Conservation (phyloP, 2,797 vertebrate genomes). For the Sebastes steindachneri region DNA sequence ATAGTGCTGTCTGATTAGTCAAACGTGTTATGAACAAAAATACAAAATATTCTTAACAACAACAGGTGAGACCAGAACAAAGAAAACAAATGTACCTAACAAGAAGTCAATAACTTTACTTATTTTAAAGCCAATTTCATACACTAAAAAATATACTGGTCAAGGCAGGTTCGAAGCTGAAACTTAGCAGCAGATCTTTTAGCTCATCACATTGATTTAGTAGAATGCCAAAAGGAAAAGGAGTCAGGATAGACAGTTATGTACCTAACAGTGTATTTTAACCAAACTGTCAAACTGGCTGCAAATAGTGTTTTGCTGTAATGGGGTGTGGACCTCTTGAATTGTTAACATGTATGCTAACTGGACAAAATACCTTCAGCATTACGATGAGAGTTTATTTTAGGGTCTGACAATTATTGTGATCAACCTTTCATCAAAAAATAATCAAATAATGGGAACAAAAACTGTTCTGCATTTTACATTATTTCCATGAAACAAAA, state of each 20-base stretch:
- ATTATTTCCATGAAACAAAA: constrained; percentile 2
- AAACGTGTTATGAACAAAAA: background rate
- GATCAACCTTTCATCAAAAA: background rate
- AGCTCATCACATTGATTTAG: no score
- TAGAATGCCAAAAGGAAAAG: background rate
- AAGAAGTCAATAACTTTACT: background rate
- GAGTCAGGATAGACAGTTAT: background rate
- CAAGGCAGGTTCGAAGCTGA: background rate
- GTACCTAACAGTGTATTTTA: background rate
- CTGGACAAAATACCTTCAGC: background rate
- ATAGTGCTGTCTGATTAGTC: background rate
- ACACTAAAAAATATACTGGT: background rate
- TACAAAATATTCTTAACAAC: background rate
- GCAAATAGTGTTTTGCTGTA: background rate
- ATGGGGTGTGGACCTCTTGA: background rate
- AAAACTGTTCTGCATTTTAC: background rate
- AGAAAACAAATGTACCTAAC: background rate
- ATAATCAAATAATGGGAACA: background rate
- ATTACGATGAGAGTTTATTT: background rate
- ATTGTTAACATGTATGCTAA: background rate
- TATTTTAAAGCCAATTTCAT: background rate
- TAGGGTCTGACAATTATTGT: background rate
- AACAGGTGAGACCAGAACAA: background rate
- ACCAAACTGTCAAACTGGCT: background rate
- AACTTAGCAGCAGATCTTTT: background rate